Percentiles rank a stretch among this genome's conserved stretches.
Conservation (phyloP, 2,797 vertebrate species). For the Catharus ustulatus region DNA sequence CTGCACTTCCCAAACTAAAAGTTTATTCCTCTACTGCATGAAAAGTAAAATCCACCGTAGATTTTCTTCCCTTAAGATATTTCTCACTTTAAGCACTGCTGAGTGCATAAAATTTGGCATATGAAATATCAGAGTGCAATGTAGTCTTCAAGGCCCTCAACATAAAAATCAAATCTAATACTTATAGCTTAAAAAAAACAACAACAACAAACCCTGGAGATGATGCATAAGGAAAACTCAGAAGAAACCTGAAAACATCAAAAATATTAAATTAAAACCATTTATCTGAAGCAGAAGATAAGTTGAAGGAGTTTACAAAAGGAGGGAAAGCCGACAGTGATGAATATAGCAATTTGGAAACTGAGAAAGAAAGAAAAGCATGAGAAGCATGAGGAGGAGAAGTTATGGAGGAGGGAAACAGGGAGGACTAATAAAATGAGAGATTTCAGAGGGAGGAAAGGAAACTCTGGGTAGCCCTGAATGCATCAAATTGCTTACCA, state of each 20-base stretch:
- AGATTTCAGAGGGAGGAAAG: slow-evolving; percentile 15
- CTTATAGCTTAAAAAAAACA: neutral
- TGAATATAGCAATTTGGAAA: slow-evolving; percentile 72
- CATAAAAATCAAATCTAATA: slow-evolving; percentile 29
- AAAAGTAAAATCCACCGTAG: neutral
- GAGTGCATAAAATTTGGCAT: neutral
- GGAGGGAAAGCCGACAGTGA: slow-evolving; percentile 66
- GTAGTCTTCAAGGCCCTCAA: neutral
- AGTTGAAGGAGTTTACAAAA: slow-evolving; percentile 61
- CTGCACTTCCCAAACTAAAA: neutral
- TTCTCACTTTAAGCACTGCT: slow-evolving; percentile 6
- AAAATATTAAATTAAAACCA: slow-evolving; percentile 76
- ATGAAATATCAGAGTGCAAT: slow-evolving; percentile 6
- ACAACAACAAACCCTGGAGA: neutral
- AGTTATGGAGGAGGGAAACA: slow-evolving; percentile 6
- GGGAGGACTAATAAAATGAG: slow-evolving; percentile 24
- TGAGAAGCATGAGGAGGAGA: slow-evolving; percentile 29
- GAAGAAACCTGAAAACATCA: slow-evolving; percentile 64
- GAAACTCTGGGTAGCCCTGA: slow-evolving; percentile 16
- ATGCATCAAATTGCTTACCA: slow-evolving; percentile 42
- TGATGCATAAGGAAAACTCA: slow-evolving; percentile 15
- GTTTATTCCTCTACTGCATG: neutral
- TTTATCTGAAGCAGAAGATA: slow-evolving; percentile 72
- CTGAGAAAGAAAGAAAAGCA: slow-evolving; percentile 55
- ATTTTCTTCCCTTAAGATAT: neutral